Base-by-base conservation (phyloP, 2,113 vertebrate genomes). In the Tragulus kanchil region DNA sequence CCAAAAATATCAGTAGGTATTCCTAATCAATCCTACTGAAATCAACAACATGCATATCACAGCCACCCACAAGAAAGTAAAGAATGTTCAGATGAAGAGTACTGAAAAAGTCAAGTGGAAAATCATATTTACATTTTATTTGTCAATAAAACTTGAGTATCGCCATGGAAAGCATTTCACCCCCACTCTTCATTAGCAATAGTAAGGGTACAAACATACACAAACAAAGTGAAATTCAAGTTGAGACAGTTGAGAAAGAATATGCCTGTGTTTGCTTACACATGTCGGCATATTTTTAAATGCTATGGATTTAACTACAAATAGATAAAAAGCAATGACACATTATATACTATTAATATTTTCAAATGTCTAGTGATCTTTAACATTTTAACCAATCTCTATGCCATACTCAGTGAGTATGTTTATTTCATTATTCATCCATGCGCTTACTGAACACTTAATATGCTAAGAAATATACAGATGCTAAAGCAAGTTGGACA, bases 61-160 rank as follows among this genome's bases (percentile, higher is more conserved):
- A 85, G 13, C 6, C 50, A 90, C 16, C 7, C 75, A 78, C 65
- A 90, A 85, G 10, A 77, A 95, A 95, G 36, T 58, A 79, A 90
- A 78, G 19, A 91, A 69, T 78, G 21, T 95, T 89, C 84, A 77
- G 3, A 85, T 54, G 17, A 95, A 86, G 15, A 12, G 23, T 85
- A 56, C 64, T 23, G 65, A 94, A 91, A 89, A 96, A 81, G 56
- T 75, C 14, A 79, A 93, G 3, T 85, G 52, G 61, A 89, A 93
- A 91, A 64, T 88, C 92, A 58, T 58, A 93, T 75, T 88, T 82
- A 88, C 48, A 85, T 64, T 81, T 65, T 42, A 84, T 67, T 96
- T 90, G 48, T 95, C 87, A 93, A 58, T 85, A 95, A 85, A 95
- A 82, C 15, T 84, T 64, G 13, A 28, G 26, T 79, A 75, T 93